Conservation (phyloP, 2,888 invertebrate species). For the Sceliomorpha sp. region DNA sequence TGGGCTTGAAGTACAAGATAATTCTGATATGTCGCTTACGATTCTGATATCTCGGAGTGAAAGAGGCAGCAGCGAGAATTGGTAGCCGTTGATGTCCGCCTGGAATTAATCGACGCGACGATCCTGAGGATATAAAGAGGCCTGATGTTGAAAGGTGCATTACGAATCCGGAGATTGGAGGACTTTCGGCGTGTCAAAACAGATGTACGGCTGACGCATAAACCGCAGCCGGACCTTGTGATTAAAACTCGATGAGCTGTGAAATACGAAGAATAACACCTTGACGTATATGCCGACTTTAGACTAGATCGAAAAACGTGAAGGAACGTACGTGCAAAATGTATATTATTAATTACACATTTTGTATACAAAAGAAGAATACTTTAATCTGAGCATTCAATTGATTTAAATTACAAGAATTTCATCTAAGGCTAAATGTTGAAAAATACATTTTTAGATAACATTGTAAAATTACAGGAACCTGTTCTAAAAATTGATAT, state of each 20-base stretch:
- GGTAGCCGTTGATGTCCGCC: slow-evolving; percentile 59
- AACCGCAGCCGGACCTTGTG: slow-evolving; percentile 44
- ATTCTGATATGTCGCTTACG: slow-evolving; percentile 44
- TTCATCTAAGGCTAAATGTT: no score
- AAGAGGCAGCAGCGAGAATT: slow-evolving; percentile 59
- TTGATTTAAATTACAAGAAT: no score
- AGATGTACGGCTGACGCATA: slow-evolving; percentile 50
- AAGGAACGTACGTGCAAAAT: no score
- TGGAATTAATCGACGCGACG: slow-evolving; percentile 67
- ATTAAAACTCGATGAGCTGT: slow-evolving; percentile 52
- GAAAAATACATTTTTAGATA: no score
- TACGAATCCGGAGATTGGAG: slow-evolving; percentile 68
- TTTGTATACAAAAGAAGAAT: no score
- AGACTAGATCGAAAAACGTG: no score
- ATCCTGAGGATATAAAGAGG: slow-evolving; percentile 64
- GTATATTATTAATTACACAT: no score
- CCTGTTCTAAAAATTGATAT: no score
- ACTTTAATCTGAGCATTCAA: no score
- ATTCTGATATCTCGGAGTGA: slow-evolving; percentile 55
- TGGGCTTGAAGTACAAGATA: slow-evolving; percentile 29
- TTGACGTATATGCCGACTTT: no score
- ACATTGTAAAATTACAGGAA: no score
- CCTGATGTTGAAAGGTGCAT: slow-evolving; percentile 72
- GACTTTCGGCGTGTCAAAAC: slow-evolving; percentile 55
- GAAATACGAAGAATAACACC: no score